phyloP scores from a whole-genome alignment of 2,888 invertebrate species.

The Macroteleia sp. region DNA sequence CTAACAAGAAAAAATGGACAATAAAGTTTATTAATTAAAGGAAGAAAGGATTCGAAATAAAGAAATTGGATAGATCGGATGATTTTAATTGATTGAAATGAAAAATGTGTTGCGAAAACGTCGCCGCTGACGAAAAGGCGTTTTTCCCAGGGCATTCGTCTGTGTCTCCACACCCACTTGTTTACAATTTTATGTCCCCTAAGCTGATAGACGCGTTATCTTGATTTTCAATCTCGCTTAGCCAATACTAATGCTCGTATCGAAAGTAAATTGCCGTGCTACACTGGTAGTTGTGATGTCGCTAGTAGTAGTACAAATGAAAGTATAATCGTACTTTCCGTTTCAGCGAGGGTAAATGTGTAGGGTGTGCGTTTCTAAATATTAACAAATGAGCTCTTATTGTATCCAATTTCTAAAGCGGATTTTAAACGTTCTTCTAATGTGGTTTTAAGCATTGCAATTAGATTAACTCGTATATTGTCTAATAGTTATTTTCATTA shows the following conservation, averaged over 20 bases:
- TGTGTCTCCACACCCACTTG: conserved; percentile 11
- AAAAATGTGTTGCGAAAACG: background rate
- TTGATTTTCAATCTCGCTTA: conserved; percentile 30
- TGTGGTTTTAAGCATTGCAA: too few species aligned
- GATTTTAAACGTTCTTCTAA: too few species aligned
- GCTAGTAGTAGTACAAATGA: conserved; percentile 26
- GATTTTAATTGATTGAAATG: too few species aligned
- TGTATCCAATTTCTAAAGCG: conserved; percentile 16
- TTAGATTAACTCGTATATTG: too few species aligned
- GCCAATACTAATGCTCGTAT: conserved; percentile 26
- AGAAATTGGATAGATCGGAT: too few species aligned
- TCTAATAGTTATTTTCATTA: too few species aligned
- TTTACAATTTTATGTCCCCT: conserved; percentile 27
- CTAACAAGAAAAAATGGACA: background rate
- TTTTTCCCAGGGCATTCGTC: conserved; percentile 10
- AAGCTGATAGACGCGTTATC: conserved; percentile 31
- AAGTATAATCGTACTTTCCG: conserved; percentile 51
- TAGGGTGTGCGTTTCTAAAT: conserved; percentile 36
- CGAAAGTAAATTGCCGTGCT: conserved; percentile 23
- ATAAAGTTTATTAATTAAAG: too few species aligned
- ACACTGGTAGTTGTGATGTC: background rate
- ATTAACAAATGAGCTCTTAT: conserved; percentile 4
- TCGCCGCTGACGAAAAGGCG: background rate
- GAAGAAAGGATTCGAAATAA: too few species aligned
- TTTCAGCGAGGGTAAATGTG: conserved; percentile 42